These are phyloP conservation scores for Tenthredo distinguenda DNA, from an alignment of 2,888 invertebrate genomes.

Conservation along the genomic window DNA sequence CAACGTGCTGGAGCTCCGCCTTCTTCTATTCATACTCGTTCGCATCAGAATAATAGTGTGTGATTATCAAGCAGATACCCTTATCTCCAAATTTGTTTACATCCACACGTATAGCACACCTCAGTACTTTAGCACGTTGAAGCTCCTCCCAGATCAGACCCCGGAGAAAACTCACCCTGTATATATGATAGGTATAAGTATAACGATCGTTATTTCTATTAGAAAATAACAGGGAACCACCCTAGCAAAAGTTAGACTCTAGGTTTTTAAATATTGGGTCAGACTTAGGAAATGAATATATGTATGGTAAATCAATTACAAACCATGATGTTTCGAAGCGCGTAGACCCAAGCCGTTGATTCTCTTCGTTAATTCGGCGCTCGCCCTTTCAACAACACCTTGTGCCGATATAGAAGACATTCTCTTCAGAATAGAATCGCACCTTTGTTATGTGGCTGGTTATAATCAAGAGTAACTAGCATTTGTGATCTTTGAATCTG, in stretches of 20 bases:
- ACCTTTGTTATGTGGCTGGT: slow-evolving; percentile 50
- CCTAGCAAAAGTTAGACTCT: not conserved
- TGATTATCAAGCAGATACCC: too few relatives aligned
- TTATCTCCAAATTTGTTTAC: too few relatives aligned
- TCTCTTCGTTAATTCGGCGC: slow-evolving; percentile 93
- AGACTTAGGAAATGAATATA: not conserved
- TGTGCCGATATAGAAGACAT: slow-evolving; percentile 93
- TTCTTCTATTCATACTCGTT: too few relatives aligned
- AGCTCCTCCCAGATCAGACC: too few relatives aligned
- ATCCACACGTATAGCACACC: too few relatives aligned
- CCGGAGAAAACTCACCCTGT: too few relatives aligned
- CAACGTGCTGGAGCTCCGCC: too few relatives aligned
- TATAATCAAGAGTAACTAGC: slow-evolving; percentile 53
- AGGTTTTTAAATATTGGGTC: not conserved
- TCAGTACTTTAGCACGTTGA: too few relatives aligned
- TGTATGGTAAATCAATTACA: slow-evolving; percentile 1
- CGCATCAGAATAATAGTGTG: too few relatives aligned
- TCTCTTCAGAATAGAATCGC: slow-evolving; percentile 57
- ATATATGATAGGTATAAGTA: not conserved
- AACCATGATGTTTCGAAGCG: slow-evolving; percentile 80
- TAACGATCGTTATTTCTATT: not conserved
- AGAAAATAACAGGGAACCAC: not conserved
- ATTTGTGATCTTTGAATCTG: slow-evolving; percentile 49
- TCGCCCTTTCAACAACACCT: slow-evolving; percentile 95
- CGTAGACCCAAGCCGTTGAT: slow-evolving; percentile 91